Conservation (phyloP, 2,888 invertebrate species). For the Conchocele bisecta region DNA sequence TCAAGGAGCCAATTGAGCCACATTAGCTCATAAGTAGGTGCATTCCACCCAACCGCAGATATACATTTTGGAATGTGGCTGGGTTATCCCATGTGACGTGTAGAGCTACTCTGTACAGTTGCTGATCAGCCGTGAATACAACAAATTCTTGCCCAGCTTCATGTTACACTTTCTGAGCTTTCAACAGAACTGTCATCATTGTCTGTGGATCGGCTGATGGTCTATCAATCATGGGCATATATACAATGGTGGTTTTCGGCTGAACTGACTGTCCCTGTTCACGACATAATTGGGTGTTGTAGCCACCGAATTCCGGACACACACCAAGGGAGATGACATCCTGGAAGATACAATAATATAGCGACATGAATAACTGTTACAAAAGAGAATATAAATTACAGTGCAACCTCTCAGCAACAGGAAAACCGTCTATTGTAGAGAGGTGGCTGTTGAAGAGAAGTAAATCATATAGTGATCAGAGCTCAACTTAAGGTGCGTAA, state of each 20-base stretch:
- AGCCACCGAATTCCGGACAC: conserved; percentile 44
- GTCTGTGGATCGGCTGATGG: conserved; percentile 41
- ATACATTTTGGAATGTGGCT: conserved; percentile 27
- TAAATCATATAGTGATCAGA: too few species aligned
- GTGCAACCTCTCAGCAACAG: too few species aligned
- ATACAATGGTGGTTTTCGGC: conserved; percentile 43
- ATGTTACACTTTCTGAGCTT: conserved; percentile 22
- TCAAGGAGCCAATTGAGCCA: conserved; percentile 55
- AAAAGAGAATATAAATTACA: too few species aligned
- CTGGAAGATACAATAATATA: too few species aligned
- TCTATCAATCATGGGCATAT: conserved; percentile 51
- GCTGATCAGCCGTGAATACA: conserved; percentile 53
- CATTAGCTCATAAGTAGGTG: conserved; percentile 61
- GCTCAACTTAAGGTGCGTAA: too few species aligned
- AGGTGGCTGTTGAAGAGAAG: too few species aligned
- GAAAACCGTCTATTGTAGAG: too few species aligned
- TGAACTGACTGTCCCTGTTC: conserved; percentile 25
- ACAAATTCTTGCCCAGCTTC: conserved; percentile 30
- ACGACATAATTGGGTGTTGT: conserved; percentile 41
- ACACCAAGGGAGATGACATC: neutral
- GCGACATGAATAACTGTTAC: too few species aligned
- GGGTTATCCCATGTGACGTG: conserved; percentile 54
- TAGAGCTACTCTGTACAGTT: conserved; percentile 53
- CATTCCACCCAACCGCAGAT: conserved; percentile 59
- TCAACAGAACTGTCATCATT: conserved; percentile 47